A percentile compares a stretch with the other conserved stretches of the same genome.
Conservation (phyloP, 2,888 invertebrate species). For the Dendrolimus pini region DNA sequence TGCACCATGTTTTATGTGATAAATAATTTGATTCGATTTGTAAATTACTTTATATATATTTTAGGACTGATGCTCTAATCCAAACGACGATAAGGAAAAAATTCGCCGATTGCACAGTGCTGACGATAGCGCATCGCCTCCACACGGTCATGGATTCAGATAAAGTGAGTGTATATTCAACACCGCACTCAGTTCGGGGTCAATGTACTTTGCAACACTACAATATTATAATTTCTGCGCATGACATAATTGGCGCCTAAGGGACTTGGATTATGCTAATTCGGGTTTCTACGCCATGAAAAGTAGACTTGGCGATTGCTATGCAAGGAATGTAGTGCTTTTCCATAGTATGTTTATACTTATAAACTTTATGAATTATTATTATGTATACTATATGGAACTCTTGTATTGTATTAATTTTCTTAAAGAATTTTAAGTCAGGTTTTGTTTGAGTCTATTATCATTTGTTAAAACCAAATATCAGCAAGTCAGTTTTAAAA, state of each 20-base stretch:
- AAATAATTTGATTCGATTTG: too few species aligned
- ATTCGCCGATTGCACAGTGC: constrained; percentile 86
- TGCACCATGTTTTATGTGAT: too few species aligned
- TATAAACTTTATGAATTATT: too few species aligned
- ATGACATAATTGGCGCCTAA: background rate
- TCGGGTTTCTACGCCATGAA: background rate
- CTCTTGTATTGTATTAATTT: too few species aligned
- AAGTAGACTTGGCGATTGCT: background rate
- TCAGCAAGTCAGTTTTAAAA: too few species aligned
- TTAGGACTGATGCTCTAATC: constrained; percentile 85
- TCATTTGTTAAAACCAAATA: too few species aligned
- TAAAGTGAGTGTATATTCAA: constrained; percentile 58
- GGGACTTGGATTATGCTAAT: background rate
- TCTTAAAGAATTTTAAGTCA: too few species aligned
- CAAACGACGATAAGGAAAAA: constrained; percentile 86
- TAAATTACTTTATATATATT: constrained; percentile 17
- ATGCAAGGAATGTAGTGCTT: background rate
- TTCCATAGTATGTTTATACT: too few species aligned
- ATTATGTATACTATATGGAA: too few species aligned
- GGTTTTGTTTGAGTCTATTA: too few species aligned
- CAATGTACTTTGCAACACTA: too few species aligned
- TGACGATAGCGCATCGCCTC: constrained; percentile 91
- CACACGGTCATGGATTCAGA: constrained; percentile 94
- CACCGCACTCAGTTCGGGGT: too few species aligned
- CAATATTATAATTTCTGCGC: background rate